Evolutionary conservation across 2,113 vertebrate species (phyloP).

Genomic region (Pangasianodon hypophthalmus): DNA sequence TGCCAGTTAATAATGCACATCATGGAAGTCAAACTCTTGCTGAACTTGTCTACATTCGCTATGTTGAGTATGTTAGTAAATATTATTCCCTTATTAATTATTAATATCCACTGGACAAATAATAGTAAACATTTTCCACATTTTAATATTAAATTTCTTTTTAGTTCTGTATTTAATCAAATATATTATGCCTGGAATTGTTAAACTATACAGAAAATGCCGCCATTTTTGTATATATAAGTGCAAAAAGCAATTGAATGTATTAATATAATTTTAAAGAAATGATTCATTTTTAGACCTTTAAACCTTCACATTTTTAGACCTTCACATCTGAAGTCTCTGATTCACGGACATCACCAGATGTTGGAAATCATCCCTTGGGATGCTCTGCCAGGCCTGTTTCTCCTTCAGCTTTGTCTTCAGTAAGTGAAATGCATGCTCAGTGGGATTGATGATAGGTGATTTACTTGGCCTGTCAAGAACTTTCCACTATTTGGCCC

Average conservation of each 20-base stretch:
- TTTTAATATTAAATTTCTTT: not conserved
- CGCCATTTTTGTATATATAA: not conserved
- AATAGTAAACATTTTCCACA: not conserved
- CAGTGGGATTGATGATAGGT: not conserved
- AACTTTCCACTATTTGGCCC: constrained; percentile 15
- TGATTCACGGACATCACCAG: not conserved
- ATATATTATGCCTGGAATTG: not conserved
- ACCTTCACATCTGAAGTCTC: not conserved
- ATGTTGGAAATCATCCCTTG: constrained; percentile 7
- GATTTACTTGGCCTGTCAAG: constrained; percentile 5
- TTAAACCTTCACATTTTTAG: not conserved
- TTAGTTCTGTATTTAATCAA: not conserved
- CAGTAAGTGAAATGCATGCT: constrained; percentile 1
- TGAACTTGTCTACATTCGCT: constrained; percentile 1
- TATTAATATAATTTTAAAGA: not conserved
- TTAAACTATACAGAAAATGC: not conserved
- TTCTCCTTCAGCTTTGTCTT: constrained; percentile 6
- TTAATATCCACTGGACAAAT: not conserved
- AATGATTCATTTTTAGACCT: not conserved
- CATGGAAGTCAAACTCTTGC: not conserved
- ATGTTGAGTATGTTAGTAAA: not conserved
- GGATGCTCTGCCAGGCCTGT: not conserved
- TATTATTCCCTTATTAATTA: not conserved
- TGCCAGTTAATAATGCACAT: not conserved
- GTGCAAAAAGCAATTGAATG: not conserved